Percentiles rank a stretch among this genome's conserved stretches.
phyloP scores from a whole-genome alignment of 2,888 invertebrate species.

The Leptinotarsa rubiginosa region DNA sequence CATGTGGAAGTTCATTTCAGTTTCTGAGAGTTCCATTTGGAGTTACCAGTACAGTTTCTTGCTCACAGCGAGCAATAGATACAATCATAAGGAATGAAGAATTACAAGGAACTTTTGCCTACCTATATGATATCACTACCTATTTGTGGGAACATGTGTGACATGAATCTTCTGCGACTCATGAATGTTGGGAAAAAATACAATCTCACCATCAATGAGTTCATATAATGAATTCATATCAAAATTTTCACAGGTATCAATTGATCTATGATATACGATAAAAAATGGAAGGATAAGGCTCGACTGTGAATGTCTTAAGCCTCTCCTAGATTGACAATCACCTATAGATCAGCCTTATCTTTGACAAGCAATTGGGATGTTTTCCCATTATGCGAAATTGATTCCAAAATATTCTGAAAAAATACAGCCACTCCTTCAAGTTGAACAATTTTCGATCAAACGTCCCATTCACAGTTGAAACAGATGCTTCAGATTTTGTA shows the following conservation, averaged over 20 bases:
- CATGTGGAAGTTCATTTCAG: no score
- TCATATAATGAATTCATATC: not conserved
- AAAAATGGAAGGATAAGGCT: not conserved
- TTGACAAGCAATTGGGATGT: not conserved
- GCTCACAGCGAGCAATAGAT: no score
- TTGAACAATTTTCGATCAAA: not conserved
- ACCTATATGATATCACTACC: no score
- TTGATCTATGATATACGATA: not conserved
- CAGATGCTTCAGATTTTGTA: slow-evolving; percentile 1
- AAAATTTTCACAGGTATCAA: slow-evolving; percentile 4
- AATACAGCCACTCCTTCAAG: slow-evolving; percentile 7
- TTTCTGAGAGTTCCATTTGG: no score
- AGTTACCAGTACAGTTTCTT: no score
- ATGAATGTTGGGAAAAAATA: not conserved
- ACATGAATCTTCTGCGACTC: no score
- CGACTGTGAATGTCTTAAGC: not conserved
- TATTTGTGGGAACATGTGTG: no score
- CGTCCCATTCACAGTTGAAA: not conserved
- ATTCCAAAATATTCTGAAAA: slow-evolving; percentile 11
- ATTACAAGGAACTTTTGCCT: no score
- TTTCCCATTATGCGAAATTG: slow-evolving; percentile 6
- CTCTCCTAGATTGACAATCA: not conserved
- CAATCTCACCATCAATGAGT: not conserved
- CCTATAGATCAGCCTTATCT: not conserved
- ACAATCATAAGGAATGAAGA: no score